Base-by-base conservation (phyloP, 2,888 invertebrate genomes). In the Brachylomia viminalis region DNA sequence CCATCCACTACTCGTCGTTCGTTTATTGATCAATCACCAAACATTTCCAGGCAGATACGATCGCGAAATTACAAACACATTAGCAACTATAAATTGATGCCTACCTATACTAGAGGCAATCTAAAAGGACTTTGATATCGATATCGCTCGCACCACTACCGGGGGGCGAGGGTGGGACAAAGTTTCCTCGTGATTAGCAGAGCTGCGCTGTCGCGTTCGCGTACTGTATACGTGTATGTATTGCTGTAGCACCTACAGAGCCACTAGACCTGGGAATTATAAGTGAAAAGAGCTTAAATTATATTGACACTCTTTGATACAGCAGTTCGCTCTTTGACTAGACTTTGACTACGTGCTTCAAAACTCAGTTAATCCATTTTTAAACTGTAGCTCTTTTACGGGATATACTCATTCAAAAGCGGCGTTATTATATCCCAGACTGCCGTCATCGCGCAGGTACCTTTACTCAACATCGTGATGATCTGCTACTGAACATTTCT, bases 141-240 rank as follows among this genome's bases (percentile, higher is more conserved):
- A 88, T 86, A 83, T 59, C 54, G 42, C 68, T 75, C 86, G 66
- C 90, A 79, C 76, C 90, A 85, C 92, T 90, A 90, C n/a, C 33
- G 67, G 79, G 79, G 80, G 74, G 82, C 72, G 81, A 86, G 84
- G 84, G 88, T 84, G 86, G 87, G 76, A 90, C 90, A 90, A 93
- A 94, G 91, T 92, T 94, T 93, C 91, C 91, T 90, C 88, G 91
- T 94, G 93, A 95, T 94, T 94, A 94, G 93, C 93, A 91, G 90
- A 89, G 91, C 91, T 80, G 81, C 80, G 77, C 85, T 87, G 88
- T 84, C 87, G 86, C 86, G 86, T 80, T 79, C 75, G 73, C 78
- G 72, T 78, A 82, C 86, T n/a, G n/a, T n/a, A 72, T 79, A 74
- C 72, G 73, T 79, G 64, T 75, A 73, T 75, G 33, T 85, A 56